These are phyloP conservation scores for Rhagonycha lutea DNA, from an alignment of 2,888 invertebrate genomes.

Conservation along the genomic window DNA sequence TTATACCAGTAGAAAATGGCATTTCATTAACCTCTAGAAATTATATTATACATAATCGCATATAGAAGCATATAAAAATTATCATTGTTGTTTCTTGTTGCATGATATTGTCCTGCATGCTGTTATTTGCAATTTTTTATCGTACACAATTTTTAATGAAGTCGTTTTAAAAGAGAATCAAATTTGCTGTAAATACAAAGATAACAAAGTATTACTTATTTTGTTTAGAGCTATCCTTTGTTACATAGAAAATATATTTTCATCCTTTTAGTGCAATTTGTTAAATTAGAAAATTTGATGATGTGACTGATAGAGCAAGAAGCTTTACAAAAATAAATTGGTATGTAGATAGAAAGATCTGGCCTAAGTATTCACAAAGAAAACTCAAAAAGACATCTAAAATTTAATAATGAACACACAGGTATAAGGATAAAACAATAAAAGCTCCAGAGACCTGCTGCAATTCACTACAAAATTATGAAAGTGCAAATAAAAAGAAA, in stretches of 20 bases:
- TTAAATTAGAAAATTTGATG: background rate
- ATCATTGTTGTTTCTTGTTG: background rate
- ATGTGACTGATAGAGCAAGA: too few species aligned
- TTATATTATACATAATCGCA: background rate
- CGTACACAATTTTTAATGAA: background rate
- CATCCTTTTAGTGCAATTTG: background rate
- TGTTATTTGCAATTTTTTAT: background rate
- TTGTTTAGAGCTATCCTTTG: too few species aligned
- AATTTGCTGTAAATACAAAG: background rate
- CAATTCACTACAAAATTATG: background rate
- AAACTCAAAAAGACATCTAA: background rate
- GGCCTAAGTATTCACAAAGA: background rate
- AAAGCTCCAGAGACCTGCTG: background rate
- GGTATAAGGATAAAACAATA: background rate
- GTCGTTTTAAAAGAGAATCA: background rate
- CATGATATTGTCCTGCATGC: background rate
- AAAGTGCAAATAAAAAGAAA: background rate
- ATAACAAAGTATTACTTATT: background rate
- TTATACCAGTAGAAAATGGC: too few species aligned
- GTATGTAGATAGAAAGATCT: too few species aligned
- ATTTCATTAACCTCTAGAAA: background rate
- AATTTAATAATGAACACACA: background rate
- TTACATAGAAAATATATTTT: background rate
- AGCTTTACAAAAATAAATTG: too few species aligned
- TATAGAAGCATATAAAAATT: too few species aligned